Evolutionary conservation across 1,140 invertebrate genomes (phyloP).

Genomic region (Coptotermes formosanus): DNA sequence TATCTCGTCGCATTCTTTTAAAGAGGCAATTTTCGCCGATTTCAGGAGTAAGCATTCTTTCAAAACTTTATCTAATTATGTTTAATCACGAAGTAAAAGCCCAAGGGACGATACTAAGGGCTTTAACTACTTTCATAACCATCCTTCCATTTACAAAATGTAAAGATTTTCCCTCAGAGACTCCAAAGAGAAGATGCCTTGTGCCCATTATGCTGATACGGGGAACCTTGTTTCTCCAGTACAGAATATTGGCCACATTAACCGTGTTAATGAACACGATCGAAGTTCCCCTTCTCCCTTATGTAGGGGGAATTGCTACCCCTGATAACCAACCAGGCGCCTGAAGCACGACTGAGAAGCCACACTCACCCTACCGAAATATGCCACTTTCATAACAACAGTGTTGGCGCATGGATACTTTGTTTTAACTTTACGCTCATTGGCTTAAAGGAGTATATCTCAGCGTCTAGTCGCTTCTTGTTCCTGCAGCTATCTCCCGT

Average conservation of each 20-base stretch:
- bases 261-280: constrained; percentile 18
- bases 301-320: background rate
- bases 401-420: background rate
- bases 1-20: background rate
- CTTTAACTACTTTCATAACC: background rate
- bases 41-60: background rate
- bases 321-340: background rate
- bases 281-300: background rate
- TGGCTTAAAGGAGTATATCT: background rate
- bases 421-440: background rate
- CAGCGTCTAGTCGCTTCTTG: background rate
- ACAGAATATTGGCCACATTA: constrained; percentile 12
- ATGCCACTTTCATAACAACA: background rate
- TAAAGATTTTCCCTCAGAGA: constrained; percentile 8
- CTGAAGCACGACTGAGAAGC: background rate
- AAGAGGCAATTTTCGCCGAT: background rate
- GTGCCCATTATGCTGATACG: background rate
- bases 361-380: background rate
- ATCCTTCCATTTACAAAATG: background rate
- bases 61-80: constrained; percentile 13
- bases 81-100: background rate
- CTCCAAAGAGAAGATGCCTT: background rate
- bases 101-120: background rate
- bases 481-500: background rate
- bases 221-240: background rate